A percentile compares a stretch with the other conserved stretches of the same genome.
These are phyloP conservation scores for Pachypeltis micranthus DNA, from an alignment of 1,140 invertebrate genomes.

Conservation along the genomic window DNA sequence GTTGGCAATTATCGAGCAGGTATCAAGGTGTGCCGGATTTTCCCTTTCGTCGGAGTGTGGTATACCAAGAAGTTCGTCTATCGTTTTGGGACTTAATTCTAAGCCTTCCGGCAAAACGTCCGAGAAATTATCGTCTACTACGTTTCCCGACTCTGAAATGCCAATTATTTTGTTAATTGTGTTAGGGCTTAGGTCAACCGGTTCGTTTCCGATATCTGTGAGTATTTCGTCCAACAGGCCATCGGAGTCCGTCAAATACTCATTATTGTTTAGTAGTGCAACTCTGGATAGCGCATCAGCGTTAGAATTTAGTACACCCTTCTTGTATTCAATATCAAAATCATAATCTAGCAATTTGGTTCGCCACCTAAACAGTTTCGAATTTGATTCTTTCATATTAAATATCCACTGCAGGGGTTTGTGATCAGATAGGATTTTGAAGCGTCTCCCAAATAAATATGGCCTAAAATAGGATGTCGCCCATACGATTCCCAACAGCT, in stretches of 20 bases:
- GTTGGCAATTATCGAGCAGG: neutral
- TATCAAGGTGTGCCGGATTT: neutral
- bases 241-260: neutral
- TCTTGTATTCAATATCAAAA: conserved; percentile 8
- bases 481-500: conserved; percentile 41
- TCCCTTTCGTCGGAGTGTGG: neutral
- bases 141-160: neutral
- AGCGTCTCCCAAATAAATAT: conserved; percentile 37
- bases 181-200: too few relatives aligned
- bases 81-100: too few relatives aligned
- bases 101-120: neutral
- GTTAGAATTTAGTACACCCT: neutral
- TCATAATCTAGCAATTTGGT: conserved; percentile 11
- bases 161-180: too few relatives aligned
- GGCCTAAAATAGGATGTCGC: conserved; percentile 35
- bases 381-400: conserved; percentile 30
- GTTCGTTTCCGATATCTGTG: neutral
- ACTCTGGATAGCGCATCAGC: neutral
- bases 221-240: neutral
- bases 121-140: neutral
- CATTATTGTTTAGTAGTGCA: neutral
- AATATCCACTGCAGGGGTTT: conserved; percentile 38
- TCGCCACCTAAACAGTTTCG: conserved; percentile 19
- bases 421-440: conserved; percentile 41
- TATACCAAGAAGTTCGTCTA: too few relatives aligned